Evolutionary conservation across 2,888 invertebrate species (phyloP), one percentile per base, ranked within the genome.

Genomic region (Trichopria drosophilae): DNA sequence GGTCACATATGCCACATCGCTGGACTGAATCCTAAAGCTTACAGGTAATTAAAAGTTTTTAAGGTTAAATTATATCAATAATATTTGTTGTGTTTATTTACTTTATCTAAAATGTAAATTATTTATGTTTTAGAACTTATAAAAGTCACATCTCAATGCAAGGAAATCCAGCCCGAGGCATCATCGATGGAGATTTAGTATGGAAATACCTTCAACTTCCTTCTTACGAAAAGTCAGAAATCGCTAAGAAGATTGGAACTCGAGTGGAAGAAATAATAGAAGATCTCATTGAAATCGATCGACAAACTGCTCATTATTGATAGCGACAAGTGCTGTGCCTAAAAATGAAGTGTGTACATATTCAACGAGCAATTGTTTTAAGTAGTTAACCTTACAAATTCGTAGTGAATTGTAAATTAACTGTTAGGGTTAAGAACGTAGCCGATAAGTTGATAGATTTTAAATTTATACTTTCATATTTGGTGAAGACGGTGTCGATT

Each of bases 231-330:
- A 88, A 90, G 67, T 79, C 80, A 18, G 98, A 98, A 71, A 86
- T 98, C 29, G 92, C 97, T 0, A 93, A 92, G 73, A 93, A 96
- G 76, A 95, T 98, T 64, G 98, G 98, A 41, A 93, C 95, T 6
- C 90, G 90, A 75, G 84, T 90, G 31, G 93, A 95, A 64, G 97
- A 97, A 78, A 84, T 97, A 32, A 80, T 90, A 58, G 86, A 91
- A 40, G 97, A 97, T 76, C 78, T 97, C 48, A 83, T 87, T 64
- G 96, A 97, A 74, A 90, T 97, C 61, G 91, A 95, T 72, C 83
- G 89, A 74, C 82, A 90, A 69, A 88, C 94, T 1, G 86, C 90
- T 10, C 93, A 95, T 74, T 96, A 96, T 77, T 88, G 81, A 79
- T n/a, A n/a, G n/a, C n/a, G n/a, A n/a, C n/a, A n/a, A n/a, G n/a